Conservation (phyloP, 2,113 vertebrate species). For the Sclerurus mexicanus region DNA sequence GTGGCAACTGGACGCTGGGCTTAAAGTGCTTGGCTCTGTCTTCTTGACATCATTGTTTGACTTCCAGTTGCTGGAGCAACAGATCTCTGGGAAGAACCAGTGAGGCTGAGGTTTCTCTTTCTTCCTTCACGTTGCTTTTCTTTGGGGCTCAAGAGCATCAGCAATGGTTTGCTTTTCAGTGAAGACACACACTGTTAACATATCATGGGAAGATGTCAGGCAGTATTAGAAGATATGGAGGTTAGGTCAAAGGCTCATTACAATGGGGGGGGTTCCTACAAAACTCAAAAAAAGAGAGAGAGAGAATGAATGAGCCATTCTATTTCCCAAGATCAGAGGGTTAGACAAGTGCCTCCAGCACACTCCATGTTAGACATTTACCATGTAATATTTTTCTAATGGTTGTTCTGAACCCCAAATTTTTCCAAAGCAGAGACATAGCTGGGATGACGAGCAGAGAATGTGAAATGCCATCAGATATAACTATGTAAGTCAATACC, state of each 20-base stretch:
- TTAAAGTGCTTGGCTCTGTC: conserved; percentile 6
- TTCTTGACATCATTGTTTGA: conserved; percentile 68
- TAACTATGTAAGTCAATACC: not conserved
- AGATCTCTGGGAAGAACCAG: conserved; percentile 27
- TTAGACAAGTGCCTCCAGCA: not conserved
- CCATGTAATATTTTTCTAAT: not conserved
- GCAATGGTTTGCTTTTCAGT: conserved; percentile 43
- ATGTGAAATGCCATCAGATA: not conserved
- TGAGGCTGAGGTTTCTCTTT: conserved; percentile 32
- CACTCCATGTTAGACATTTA: not conserved
- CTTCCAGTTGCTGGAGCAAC: conserved; percentile 72
- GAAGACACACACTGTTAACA: conserved; percentile 65
- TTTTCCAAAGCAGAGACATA: not conserved
- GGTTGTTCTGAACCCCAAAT: not conserved
- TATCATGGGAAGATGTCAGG: conserved; percentile 67
- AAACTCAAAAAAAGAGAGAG: conserved; percentile 29
- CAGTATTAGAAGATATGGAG: conserved; percentile 49
- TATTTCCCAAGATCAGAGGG: conserved; percentile 18
- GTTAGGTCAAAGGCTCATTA: conserved; percentile 49
- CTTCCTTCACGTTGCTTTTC: conserved; percentile 14
- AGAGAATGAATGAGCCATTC: conserved; percentile 36
- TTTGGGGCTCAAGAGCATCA: conserved; percentile 8
- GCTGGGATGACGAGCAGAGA: not conserved
- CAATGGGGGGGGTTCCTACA: conserved; percentile 50
- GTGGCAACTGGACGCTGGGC: conserved; percentile 58